Evolutionary conservation across 2,797 vertebrate species (phyloP).

Genomic region (Pipistrellus pygmaeus): DNA sequence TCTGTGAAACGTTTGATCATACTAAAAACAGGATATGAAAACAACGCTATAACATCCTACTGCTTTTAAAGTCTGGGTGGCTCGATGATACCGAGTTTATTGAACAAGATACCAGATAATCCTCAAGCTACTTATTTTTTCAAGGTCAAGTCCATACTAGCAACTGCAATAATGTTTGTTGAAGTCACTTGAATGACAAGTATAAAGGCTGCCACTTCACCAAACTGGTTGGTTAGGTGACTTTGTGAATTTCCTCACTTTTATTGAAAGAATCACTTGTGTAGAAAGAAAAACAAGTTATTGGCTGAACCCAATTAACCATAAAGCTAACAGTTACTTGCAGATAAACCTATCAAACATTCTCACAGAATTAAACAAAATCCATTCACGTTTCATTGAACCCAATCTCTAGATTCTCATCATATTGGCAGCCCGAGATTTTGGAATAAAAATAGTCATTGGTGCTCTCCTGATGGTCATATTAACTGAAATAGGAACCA

Average conservation of each 20-base stretch:
- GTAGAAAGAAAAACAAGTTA: slow-evolving; percentile 68
- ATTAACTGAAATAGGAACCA: background rate
- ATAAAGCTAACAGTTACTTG: slow-evolving; percentile 39
- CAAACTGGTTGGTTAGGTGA: slow-evolving; percentile 69
- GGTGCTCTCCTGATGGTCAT: background rate
- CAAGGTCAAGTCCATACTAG: slow-evolving; percentile 74
- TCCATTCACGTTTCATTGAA: slow-evolving; percentile 10
- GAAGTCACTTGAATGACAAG: slow-evolving; percentile 68
- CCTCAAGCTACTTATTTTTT: slow-evolving; percentile 45
- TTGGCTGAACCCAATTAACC: slow-evolving; percentile 24
- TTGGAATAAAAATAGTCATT: background rate
- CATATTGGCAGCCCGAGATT: background rate
- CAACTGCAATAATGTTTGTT: slow-evolving; percentile 68
- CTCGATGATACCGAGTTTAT: slow-evolving; percentile 32
- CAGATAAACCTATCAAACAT: background rate
- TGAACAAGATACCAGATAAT: slow-evolving; percentile 68
- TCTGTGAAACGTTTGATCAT: slow-evolving; percentile 70
- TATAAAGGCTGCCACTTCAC: slow-evolving; percentile 55
- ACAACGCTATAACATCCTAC: slow-evolving; percentile 53
- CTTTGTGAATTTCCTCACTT: slow-evolving; percentile 56
- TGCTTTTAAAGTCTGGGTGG: slow-evolving; percentile 60
- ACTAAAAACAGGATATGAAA: slow-evolving; percentile 73
- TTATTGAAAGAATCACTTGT: slow-evolving; percentile 60
- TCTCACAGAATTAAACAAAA: slow-evolving; percentile 17
- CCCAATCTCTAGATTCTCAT: background rate